Conservation (phyloP, 2,113 vertebrate species). For the Notechis scutatus region DNA sequence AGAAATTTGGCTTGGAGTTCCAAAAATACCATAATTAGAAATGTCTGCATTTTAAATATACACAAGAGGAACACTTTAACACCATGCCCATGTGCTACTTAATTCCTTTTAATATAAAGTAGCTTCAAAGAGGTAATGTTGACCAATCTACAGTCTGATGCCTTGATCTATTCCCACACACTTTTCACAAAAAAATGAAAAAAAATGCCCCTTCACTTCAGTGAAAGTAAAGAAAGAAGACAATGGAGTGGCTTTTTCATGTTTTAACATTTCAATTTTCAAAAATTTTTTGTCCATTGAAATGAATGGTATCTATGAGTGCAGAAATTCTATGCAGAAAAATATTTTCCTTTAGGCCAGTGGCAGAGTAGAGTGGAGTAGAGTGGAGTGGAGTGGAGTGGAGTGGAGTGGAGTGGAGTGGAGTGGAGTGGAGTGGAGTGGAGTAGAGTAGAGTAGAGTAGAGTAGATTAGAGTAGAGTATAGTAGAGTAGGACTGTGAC, state of each 20-base stretch:
- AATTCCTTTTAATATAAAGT: neutral
- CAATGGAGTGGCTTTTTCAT: neutral
- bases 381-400: too few relatives aligned
- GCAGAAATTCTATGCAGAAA: neutral
- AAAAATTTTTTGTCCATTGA: neutral
- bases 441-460: too few relatives aligned
- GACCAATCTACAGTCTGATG: neutral
- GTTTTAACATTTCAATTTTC: neutral
- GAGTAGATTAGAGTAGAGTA: too few relatives aligned
- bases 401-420: too few relatives aligned
- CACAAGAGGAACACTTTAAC: neutral
- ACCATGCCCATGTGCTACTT: neutral
- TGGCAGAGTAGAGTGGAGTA: neutral
- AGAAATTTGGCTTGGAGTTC: neutral
- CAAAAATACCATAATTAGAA: neutral
- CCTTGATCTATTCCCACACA: neutral
- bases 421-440: too few relatives aligned
- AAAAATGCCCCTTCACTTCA: neutral
- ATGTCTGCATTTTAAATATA: neutral
- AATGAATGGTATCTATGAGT: neutral
- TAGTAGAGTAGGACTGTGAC: neutral
- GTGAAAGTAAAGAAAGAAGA: neutral
- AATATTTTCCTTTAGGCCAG: neutral
- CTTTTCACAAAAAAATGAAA: neutral
- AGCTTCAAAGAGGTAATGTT: neutral